These are phyloP conservation scores for Nowickia ferox DNA, from an alignment of 2,888 invertebrate species.

Conservation along the genomic window DNA sequence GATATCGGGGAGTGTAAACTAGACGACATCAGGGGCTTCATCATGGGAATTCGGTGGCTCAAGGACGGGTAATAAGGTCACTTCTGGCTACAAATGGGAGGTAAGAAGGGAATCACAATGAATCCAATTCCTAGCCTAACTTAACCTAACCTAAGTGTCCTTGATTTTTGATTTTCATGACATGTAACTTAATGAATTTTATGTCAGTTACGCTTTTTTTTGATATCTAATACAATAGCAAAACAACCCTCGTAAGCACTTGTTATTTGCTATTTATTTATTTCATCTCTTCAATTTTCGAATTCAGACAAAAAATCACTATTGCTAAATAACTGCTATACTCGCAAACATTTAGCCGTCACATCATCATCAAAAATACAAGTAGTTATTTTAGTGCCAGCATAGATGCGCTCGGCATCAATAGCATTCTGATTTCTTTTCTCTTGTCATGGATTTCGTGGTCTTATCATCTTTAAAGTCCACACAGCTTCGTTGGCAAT, in stretches of 20 bases:
- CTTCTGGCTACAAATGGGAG: too few species aligned
- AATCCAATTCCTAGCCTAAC: too few species aligned
- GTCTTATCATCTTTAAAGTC: slow-evolving; percentile 44
- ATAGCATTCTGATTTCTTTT: slow-evolving; percentile 39
- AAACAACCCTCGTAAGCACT: slow-evolving; percentile 50
- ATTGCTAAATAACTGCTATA: slow-evolving; percentile 64
- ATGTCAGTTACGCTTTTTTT: too few species aligned
- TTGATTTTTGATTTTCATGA: too few species aligned
- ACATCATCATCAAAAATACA: slow-evolving; percentile 35
- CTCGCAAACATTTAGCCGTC: slow-evolving; percentile 49
- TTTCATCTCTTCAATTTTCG: not conserved
- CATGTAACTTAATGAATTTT: too few species aligned
- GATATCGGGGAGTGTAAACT: too few species aligned
- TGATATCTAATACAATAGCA: too few species aligned
- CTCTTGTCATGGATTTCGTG: slow-evolving; percentile 60
- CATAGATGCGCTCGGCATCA: slow-evolving; percentile 21
- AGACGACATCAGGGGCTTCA: too few species aligned
- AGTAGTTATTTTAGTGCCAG: slow-evolving; percentile 26
- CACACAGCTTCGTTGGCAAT: slow-evolving; percentile 18
- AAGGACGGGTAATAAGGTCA: too few species aligned
- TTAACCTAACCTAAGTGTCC: too few species aligned
- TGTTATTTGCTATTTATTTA: slow-evolving; percentile 42
- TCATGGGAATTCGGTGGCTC: too few species aligned
- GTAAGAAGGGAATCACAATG: too few species aligned
- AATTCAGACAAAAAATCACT: slow-evolving; percentile 47